Conservation (phyloP, 2,113 vertebrate species). For the Eudyptes chrysolophus region DNA sequence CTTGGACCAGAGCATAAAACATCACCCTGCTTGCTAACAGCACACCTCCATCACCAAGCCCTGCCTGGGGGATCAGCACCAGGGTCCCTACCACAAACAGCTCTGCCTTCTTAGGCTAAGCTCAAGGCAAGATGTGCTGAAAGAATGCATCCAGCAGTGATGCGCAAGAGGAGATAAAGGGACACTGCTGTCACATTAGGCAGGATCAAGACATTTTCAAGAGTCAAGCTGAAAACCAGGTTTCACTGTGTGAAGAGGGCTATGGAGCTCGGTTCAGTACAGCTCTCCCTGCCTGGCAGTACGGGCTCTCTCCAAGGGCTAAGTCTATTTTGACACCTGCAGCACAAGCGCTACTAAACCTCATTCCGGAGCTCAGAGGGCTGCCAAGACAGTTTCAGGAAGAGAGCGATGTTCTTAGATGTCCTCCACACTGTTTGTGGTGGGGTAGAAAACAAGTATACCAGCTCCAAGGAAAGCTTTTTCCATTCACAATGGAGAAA, state of each 20-base stretch:
- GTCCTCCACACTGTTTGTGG: rapidly evolving
- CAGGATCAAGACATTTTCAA: not conserved
- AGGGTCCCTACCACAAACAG: not conserved
- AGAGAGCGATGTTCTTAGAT: not conserved
- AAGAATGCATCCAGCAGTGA: not conserved
- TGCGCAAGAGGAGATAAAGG: not conserved
- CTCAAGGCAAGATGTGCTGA: not conserved
- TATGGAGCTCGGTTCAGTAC: not conserved
- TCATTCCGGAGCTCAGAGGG: not conserved
- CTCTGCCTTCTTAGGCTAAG: not conserved
- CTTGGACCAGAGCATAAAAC: not conserved
- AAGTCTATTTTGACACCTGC: not conserved
- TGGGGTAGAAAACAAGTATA: not conserved
- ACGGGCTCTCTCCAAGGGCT: not conserved
- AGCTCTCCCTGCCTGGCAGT: not conserved
- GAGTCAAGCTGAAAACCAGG: not conserved
- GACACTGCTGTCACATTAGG: not conserved
- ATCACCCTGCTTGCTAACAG: not conserved
- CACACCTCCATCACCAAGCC: not conserved
- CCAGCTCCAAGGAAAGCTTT: not conserved
- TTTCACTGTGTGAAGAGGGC: not conserved
- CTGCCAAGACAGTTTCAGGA: not conserved
- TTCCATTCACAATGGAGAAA: not conserved
- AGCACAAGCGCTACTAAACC: not conserved
- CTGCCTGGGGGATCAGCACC: not conserved